These are phyloP conservation scores for Drosophila sp. DNA, from an alignment of 1,140 invertebrate genomes.

Conservation along the genomic window DNA sequence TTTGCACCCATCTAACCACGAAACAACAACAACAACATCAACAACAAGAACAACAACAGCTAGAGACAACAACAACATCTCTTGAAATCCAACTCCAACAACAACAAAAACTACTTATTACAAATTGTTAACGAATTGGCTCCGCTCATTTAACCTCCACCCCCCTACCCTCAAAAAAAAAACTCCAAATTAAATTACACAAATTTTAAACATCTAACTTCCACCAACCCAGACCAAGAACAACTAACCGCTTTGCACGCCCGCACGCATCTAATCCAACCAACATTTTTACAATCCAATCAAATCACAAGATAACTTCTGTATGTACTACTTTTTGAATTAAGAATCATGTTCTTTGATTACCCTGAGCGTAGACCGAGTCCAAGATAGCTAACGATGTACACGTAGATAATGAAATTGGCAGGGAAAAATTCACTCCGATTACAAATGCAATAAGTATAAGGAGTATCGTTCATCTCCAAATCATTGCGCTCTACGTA, in stretches of 20 bases:
- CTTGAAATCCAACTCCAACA: constrained; percentile 21
- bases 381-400: background rate
- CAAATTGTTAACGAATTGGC: constrained; percentile 11
- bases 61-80: constrained; percentile 24
- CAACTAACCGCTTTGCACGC: constrained; percentile 51
- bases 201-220: background rate
- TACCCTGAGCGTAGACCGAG: constrained; percentile 3
- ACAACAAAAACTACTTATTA: constrained; percentile 49
- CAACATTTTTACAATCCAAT: constrained; percentile 36
- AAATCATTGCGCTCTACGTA: too few relatives aligned
- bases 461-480: too few relatives aligned
- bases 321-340: constrained; percentile 59
- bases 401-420: too few relatives aligned
- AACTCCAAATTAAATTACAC: constrained; percentile 27
- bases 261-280: constrained; percentile 48
- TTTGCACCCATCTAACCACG: constrained; percentile 14
- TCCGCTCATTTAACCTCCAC: background rate
- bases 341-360: constrained; percentile 3
- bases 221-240: constrained; percentile 29
- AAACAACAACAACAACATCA: constrained; percentile 44
- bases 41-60: constrained; percentile 37
- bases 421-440: too few relatives aligned
- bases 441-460: too few relatives aligned
- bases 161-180: background rate
- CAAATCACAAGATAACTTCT: constrained; percentile 35